Evolutionary conservation across 23 tunicate genomes (phyloP).

Genomic region (Ciona savignyi): DNA sequence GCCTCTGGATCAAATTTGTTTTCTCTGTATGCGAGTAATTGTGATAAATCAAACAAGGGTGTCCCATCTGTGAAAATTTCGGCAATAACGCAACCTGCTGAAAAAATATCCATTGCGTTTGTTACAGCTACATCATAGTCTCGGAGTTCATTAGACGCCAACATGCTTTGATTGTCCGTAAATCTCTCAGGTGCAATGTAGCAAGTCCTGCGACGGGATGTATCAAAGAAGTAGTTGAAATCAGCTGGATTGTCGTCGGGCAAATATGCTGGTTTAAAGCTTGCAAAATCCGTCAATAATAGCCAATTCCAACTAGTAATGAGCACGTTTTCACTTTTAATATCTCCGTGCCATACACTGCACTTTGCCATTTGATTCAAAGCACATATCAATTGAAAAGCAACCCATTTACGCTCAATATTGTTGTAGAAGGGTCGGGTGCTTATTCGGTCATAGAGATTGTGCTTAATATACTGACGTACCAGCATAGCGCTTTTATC

Average conservation of each 20-base stretch:
- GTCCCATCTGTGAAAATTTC: conserved; percentile 90
- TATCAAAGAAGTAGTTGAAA: conserved; percentile 94
- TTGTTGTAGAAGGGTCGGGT: conserved; percentile 82
- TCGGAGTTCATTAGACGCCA: conserved; percentile 26
- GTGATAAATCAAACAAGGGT: conserved; percentile 73
- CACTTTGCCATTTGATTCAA: conserved; percentile 76
- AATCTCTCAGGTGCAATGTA: conserved; percentile 96
- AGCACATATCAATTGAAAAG: conserved; percentile 92
- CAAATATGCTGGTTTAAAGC: conserved; percentile 73
- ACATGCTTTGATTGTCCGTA: conserved; percentile 18
- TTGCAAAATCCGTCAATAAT: conserved; percentile 86
- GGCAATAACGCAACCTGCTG: conserved; percentile 98
- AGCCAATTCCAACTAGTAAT: conserved; percentile 97
- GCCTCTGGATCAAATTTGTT: conserved; percentile 39
- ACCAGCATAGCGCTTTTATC: conserved; percentile 66
- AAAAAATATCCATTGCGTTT: conserved; percentile 89
- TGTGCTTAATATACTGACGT: conserved; percentile 75
- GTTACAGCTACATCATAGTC: conserved; percentile 11
- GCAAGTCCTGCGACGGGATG: conserved; percentile 79
- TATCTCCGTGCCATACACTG: conserved; percentile 85
- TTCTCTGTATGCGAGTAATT: conserved; percentile 68
- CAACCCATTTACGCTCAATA: conserved; percentile 79
- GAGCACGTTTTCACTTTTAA: conserved; percentile 90
- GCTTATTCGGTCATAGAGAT: conserved; percentile 92
- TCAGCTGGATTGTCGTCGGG: conserved; percentile 97